Evolutionary conservation across 2,888 invertebrate species (phyloP), one percentile per base, ranked within the genome.

Genomic region (Tachina lurida): DNA sequence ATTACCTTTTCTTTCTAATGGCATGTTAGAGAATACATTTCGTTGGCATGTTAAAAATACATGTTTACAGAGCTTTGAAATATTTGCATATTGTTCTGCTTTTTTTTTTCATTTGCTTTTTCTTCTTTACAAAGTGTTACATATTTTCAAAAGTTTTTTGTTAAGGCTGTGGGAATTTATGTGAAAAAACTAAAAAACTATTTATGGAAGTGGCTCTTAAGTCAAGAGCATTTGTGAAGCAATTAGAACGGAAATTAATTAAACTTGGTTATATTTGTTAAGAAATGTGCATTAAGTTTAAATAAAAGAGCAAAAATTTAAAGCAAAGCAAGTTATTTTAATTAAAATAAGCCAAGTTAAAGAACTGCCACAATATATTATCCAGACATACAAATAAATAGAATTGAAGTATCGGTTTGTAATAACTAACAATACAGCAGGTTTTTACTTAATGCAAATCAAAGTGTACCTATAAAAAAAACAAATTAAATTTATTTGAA

Each of bases 241-340:
- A 77, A 49, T 39, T 67, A 49, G 47, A 60, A 52, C 10, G 60
- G 58, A 77, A 68, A 77, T 19, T 31, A 52, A 52, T 56, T 60
- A 58, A 77, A 60, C 68, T 68, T 60, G 67, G 3, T 9, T n/a
- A 31, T 10, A 31, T 52, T 41, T 15, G 31, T 67, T 17, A 13
- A 39, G 39, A 52, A 39, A 49, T 8, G 8, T 15, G 52, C 15
- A 4, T 15, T 1, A 52, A 19, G 17, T 19, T 56, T 31, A 56
- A 12, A 22, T 13, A 19, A 31, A 12, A 58, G 13, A 15, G 31
- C 12, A 31, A 31, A 31, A 31, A 31, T 58, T 22, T 31, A 39
- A 58, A 15, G 8, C 47, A 13, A 47, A 1, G 47, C n/a, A 54
- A 54, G 10, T 15, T 31, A 7, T 31, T 31, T 31, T 31, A 31